These are phyloP conservation scores for Trissolcus brochymenae DNA, from an alignment of 2,888 invertebrate genomes.

Conservation along the genomic window DNA sequence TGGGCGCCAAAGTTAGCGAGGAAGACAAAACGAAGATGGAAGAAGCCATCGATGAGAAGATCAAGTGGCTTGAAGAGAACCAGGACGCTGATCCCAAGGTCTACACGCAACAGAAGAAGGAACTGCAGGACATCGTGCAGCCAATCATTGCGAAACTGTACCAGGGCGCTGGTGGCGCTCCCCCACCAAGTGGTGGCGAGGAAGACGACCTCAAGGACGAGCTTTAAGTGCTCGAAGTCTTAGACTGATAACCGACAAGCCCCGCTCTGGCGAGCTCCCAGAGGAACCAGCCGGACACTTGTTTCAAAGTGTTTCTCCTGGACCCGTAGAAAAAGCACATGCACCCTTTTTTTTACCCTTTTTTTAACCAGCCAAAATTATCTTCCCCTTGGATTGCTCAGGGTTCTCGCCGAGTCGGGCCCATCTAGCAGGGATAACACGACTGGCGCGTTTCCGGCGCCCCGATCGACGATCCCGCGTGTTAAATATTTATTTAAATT, in stretches of 20 bases:
- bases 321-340: no score
- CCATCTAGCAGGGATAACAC: constrained; percentile 40
- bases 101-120: constrained; percentile 96
- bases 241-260: constrained; percentile 66
- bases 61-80: constrained; percentile 98
- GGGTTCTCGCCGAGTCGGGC: constrained; percentile 41
- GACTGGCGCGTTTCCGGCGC: constrained; percentile 7
- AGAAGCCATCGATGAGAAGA: constrained; percentile 95
- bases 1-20: constrained; percentile 92
- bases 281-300: constrained; percentile 57
- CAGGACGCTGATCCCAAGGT: constrained; percentile 94
- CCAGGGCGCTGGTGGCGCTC: constrained; percentile 88
- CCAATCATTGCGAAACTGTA: constrained; percentile 92
- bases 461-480: constrained; percentile 36
- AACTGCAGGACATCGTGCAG: constrained; percentile 95
- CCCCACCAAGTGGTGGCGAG: constrained; percentile 82
- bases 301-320: not conserved
- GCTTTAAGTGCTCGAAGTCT: constrained; percentile 78
- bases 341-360: not conserved
- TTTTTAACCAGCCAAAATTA: not conserved
- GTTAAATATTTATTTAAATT: constrained; percentile 72
- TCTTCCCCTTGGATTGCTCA: constrained; percentile 9
- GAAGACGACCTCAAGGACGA: constrained; percentile 90
- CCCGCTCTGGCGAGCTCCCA: constrained; percentile 63
- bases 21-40: constrained; percentile 97